These are phyloP conservation scores for Ephialtes manifestator DNA, from an alignment of 2,888 invertebrate species.

Conservation along the genomic window DNA sequence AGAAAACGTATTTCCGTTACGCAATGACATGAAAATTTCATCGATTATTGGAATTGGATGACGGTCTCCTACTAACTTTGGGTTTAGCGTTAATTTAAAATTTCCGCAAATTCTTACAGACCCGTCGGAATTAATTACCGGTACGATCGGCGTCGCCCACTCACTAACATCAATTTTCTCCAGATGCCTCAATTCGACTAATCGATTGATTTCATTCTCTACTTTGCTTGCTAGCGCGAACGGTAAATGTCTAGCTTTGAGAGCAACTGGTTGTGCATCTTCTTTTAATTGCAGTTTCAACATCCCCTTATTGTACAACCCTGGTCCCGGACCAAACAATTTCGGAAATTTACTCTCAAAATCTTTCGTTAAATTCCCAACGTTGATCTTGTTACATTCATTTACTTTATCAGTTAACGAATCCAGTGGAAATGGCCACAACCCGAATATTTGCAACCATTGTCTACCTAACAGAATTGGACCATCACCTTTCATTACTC, in stretches of 20 bases:
- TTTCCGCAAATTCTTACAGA: conserved; percentile 74
- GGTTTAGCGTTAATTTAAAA: conserved; percentile 77
- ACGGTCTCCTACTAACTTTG: conserved; percentile 72
- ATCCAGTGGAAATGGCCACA: conserved; percentile 67
- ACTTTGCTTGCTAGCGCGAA: conserved; percentile 65
- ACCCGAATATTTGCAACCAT: conserved; percentile 72
- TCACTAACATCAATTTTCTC: conserved; percentile 71
- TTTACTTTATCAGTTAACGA: not conserved
- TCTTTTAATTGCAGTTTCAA: conserved; percentile 30
- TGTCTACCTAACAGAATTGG: conserved; percentile 74
- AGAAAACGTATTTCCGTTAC: conserved; percentile 78
- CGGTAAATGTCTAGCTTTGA: conserved; percentile 74
- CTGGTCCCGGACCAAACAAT: conserved; percentile 39
- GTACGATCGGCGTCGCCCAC: conserved; percentile 81
- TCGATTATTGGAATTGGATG: conserved; percentile 73
- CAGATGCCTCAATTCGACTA: conserved; percentile 51
- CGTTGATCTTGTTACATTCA: conserved; percentile 27
- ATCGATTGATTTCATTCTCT: conserved; percentile 41
- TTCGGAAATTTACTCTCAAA: conserved; percentile 31
- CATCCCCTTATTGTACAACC: conserved; percentile 36
- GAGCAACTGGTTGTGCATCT: conserved; percentile 48
- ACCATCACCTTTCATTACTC: conserved; percentile 68
- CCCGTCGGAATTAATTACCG: conserved; percentile 75
- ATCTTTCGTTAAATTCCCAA: not conserved
- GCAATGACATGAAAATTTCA: conserved; percentile 61